Evolutionary conservation across 2,888 invertebrate genomes (phyloP).

Genomic region (Hesperia comma): DNA sequence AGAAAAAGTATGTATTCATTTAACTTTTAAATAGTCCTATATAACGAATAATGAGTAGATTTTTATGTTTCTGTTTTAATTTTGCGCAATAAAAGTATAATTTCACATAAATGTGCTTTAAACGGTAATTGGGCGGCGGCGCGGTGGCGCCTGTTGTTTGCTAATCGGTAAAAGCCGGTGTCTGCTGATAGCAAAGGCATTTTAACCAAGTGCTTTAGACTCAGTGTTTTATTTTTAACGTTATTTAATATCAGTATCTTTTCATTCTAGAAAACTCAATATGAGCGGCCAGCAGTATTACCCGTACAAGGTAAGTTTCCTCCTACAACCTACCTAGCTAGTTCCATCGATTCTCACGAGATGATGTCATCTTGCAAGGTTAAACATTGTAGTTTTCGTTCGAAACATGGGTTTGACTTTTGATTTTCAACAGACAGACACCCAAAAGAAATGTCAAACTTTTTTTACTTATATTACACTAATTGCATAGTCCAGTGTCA

Average conservation of each 20-base stretch:
- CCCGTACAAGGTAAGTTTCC: slow-evolving; percentile 91
- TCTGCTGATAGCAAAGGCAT: slow-evolving; percentile 54
- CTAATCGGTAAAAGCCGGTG: slow-evolving; percentile 63
- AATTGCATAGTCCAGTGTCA: no score
- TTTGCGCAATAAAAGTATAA: neutral
- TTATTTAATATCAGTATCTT: slow-evolving; percentile 47
- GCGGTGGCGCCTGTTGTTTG: slow-evolving; percentile 50
- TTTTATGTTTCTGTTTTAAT: neutral
- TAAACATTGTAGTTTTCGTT: slow-evolving; percentile 26
- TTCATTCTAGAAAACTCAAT: slow-evolving; percentile 73
- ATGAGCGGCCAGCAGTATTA: slow-evolving; percentile 93
- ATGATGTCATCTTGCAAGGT: slow-evolving; percentile 77
- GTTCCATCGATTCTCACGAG: slow-evolving; percentile 66
- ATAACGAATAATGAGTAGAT: neutral
- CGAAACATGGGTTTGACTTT: neutral
- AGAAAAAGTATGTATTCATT: slow-evolving; percentile 64
- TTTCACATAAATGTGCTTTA: slow-evolving; percentile 4
- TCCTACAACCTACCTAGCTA: slow-evolving; percentile 54
- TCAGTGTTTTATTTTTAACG: slow-evolving; percentile 50
- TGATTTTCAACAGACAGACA: neutral
- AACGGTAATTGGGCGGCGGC: slow-evolving; percentile 27
- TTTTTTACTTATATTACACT: no score
- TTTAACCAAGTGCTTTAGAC: slow-evolving; percentile 61
- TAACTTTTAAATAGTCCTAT: neutral
- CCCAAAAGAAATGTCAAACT: no score